These are phyloP conservation scores for Telmatherina bonti DNA, from an alignment of 2,797 vertebrate genomes.

Conservation along the genomic window DNA sequence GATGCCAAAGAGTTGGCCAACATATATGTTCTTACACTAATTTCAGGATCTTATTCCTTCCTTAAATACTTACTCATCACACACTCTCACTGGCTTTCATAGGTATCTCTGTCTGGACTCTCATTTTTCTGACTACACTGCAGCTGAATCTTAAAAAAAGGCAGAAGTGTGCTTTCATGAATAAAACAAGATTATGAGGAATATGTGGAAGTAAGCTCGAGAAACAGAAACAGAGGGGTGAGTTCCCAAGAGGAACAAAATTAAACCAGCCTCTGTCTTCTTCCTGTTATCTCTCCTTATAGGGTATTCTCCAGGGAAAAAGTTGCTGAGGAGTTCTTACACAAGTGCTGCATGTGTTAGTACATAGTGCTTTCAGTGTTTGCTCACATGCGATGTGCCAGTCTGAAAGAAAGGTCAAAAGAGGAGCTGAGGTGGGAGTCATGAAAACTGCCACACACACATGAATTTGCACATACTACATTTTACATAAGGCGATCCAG, in stretches of 20 bases:
- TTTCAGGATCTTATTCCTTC: neutral
- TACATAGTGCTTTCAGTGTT: conserved; percentile 22
- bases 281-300: conserved; percentile 57
- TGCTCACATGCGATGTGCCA: conserved; percentile 25
- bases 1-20: conserved; percentile 9
- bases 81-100: neutral
- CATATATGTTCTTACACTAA: neutral
- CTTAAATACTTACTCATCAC: conserved; percentile 7
- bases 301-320: conserved; percentile 65
- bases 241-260: conserved; percentile 52
- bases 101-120: conserved; percentile 13
- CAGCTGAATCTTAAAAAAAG: conserved; percentile 46
- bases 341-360: conserved; percentile 16
- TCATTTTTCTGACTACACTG: conserved; percentile 32
- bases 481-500: conserved; percentile 38
- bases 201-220: conserved; percentile 32
- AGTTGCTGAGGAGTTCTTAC: conserved; percentile 9
- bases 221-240: conserved; percentile 14
- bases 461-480: neutral
- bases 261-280: conserved; percentile 44
- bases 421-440: conserved; percentile 7
- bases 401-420: conserved; percentile 25
- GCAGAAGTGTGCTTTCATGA: conserved; percentile 70
- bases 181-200: conserved; percentile 79
- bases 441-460: conserved; percentile 10